Evolutionary conservation across 37 sponge, comb jelly and placozoan species (phyloP).

Genomic region (Diacarnus erythraeanus): DNA sequence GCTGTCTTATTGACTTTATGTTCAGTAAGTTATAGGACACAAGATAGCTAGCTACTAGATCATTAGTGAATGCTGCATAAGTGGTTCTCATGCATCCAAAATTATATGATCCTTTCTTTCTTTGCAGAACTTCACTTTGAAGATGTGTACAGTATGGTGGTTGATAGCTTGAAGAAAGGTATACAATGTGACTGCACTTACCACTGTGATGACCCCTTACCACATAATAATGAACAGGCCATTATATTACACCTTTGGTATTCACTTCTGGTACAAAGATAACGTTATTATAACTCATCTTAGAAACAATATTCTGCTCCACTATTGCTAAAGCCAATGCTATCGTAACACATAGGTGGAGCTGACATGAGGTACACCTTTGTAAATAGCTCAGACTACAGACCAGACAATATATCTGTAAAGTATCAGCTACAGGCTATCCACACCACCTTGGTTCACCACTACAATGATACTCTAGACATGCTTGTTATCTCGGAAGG

Average conservation of each 20-base stretch:
- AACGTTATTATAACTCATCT: too few species aligned
- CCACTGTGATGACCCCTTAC: too few species aligned
- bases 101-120: neutral
- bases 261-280: too few species aligned
- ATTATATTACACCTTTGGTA: too few species aligned
- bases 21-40: neutral
- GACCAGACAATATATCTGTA: slow-evolving; percentile 44
- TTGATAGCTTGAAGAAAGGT: neutral
- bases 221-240: too few species aligned
- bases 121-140: neutral
- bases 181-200: neutral
- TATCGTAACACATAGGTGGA: too few species aligned
- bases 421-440: slow-evolving; percentile 66
- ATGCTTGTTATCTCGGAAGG: slow-evolving; percentile 40
- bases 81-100: neutral
- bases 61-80: neutral
- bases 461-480: slow-evolving; percentile 91
- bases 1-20: slow-evolving; percentile 63
- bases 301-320: too few species aligned
- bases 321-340: too few species aligned
- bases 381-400: slow-evolving; percentile 45
- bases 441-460: slow-evolving; percentile 73
- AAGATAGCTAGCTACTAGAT: too few species aligned
- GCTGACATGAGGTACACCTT: slow-evolving; percentile 71
- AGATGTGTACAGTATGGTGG: neutral